Evolutionary conservation across 1,140 invertebrate species (phyloP).

Genomic region (Zaprionus ornatus): DNA sequence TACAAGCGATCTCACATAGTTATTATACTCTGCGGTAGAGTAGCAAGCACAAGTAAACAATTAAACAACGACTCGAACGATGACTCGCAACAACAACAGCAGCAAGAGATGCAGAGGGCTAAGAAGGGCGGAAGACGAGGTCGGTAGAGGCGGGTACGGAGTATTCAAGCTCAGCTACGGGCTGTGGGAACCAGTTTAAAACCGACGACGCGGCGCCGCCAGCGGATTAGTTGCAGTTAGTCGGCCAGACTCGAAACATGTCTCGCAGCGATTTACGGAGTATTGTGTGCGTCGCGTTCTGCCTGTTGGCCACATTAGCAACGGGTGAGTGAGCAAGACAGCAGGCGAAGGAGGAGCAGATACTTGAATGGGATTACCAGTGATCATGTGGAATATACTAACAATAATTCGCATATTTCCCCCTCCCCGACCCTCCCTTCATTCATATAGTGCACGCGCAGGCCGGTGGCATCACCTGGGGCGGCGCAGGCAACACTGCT

Average conservation of each 20-base stretch:
- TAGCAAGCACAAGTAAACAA: constrained; percentile 54
- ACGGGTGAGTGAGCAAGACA: constrained; percentile 47
- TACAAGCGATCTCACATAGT: background rate
- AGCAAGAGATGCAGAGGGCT: constrained; percentile 1
- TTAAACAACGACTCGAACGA: constrained; percentile 46
- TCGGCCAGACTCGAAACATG: constrained; percentile 60
- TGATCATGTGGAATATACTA: constrained; percentile 9
- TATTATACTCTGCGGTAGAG: constrained; percentile 6
- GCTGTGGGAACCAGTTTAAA: constrained; percentile 69
- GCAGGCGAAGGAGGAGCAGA: too few relatives aligned
- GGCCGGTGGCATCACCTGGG: constrained; percentile 23
- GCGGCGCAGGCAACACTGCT: constrained; percentile 20
- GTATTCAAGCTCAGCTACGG: background rate
- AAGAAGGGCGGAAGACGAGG: background rate
- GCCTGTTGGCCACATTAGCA: constrained; percentile 38
- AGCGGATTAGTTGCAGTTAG: constrained; percentile 64
- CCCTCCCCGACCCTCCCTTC: background rate
- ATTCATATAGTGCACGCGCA: constrained; percentile 22
- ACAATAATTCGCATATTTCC: background rate
- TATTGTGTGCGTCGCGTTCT: constrained; percentile 21
- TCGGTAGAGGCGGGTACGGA: background rate
- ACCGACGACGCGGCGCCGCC: constrained; percentile 52
- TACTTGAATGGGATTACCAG: constrained; percentile 30
- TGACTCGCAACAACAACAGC: constrained; percentile 37
- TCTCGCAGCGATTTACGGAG: constrained; percentile 40